Evolutionary conservation across 2,888 invertebrate genomes (phyloP).

Genomic region (Hemicrepidius hirtus): DNA sequence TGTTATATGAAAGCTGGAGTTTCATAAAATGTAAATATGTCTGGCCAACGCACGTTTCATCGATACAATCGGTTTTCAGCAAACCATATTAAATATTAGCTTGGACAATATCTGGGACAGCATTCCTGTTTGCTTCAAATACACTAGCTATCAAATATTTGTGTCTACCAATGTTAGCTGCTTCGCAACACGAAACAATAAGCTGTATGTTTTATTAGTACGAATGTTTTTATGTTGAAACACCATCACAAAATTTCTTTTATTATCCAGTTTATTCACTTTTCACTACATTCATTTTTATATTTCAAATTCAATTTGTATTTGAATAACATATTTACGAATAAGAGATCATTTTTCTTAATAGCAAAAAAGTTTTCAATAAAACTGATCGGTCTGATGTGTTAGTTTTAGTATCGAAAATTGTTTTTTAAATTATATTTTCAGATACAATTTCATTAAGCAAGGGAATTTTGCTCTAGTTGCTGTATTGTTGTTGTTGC

Average conservation of each 20-base stretch:
- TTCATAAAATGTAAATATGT: slow-evolving; percentile 16
- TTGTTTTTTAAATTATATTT: too few relatives aligned
- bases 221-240: slow-evolving; percentile 3
- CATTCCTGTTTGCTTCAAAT: slow-evolving; percentile 19
- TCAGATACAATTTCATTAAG: too few relatives aligned
- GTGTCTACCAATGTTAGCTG: slow-evolving; percentile 5
- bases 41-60: not conserved
- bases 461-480: too few relatives aligned
- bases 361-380: too few relatives aligned
- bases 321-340: too few relatives aligned
- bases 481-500: too few relatives aligned
- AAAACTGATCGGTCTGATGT: too few relatives aligned
- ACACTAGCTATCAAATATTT: slow-evolving; percentile 16
- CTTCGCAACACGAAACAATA: slow-evolving; percentile 19
- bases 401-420: too few relatives aligned
- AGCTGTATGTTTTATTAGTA: slow-evolving; percentile 11
- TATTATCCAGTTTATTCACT: slow-evolving; percentile 1
- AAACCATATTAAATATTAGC: slow-evolving; percentile 26
- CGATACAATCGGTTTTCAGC: slow-evolving; percentile 16
- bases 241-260: not conserved
- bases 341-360: too few relatives aligned
- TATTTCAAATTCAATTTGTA: not conserved
- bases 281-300: not conserved
- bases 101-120: slow-evolving; percentile 23
- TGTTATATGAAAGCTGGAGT: not conserved